A percentile compares a stretch with the other conserved stretches of the same genome.
Conservation (phyloP, 2,797 vertebrate species). For the Falco biarmicus region DNA sequence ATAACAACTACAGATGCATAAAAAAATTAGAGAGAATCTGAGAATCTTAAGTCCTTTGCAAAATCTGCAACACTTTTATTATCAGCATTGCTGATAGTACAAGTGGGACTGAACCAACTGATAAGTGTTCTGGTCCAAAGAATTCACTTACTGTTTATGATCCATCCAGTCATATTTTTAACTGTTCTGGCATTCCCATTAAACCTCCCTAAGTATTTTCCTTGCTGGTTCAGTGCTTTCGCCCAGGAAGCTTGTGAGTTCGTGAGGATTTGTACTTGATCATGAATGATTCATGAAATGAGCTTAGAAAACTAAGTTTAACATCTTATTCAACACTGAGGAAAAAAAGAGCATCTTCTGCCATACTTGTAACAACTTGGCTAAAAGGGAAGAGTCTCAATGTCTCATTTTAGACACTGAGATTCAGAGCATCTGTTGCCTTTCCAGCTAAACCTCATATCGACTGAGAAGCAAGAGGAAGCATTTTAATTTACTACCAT, state of each 20-base stretch:
- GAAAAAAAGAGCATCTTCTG: constrained; percentile 61
- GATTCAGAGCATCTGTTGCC: constrained; percentile 50
- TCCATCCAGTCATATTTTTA: constrained; percentile 11
- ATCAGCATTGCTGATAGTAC: constrained; percentile 28
- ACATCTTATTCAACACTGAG: constrained; percentile 53
- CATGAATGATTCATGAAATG: constrained; percentile 71
- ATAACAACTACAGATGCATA: constrained; percentile 16
- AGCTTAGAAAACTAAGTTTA: constrained; percentile 68
- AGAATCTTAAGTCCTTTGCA: constrained; percentile 25
- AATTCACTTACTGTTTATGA: constrained; percentile 58
- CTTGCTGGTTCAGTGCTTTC: constrained; percentile 58
- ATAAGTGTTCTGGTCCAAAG: constrained; percentile 52
- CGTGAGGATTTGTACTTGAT: constrained; percentile 52
- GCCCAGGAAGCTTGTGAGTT: constrained; percentile 57
- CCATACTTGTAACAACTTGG: constrained; percentile 53
- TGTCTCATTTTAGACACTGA: constrained; percentile 49
- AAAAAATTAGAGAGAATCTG: not conserved
- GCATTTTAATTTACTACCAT: not conserved
- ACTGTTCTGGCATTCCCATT: constrained; percentile 58
- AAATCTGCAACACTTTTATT: constrained; percentile 54
- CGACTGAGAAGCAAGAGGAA: constrained; percentile 4
- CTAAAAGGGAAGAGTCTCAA: constrained; percentile 50
- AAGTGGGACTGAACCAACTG: constrained; percentile 50
- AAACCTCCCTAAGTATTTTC: constrained; percentile 56
- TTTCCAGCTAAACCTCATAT: constrained; percentile 41